phyloP scores from a whole-genome alignment of 2,113 vertebrate genomes.

The Dryoscopus gambensis region DNA sequence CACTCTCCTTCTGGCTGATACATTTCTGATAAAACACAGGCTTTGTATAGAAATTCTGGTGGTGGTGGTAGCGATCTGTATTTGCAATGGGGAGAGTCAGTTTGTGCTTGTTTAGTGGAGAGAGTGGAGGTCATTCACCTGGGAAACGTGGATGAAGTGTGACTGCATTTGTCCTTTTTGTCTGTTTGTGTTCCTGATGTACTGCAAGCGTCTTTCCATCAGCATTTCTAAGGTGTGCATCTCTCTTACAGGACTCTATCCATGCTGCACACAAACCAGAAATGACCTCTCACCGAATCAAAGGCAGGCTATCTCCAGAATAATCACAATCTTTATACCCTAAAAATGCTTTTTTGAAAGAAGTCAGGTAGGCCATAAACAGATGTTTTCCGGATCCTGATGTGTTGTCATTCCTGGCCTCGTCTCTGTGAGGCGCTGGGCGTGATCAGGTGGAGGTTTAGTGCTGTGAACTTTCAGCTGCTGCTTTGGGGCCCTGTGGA shows the following conservation, averaged over 20 bases:
- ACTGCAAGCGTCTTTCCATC: not conserved
- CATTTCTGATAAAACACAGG: not conserved
- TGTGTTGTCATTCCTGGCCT: not conserved
- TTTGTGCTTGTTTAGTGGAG: not conserved
- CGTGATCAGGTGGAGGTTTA: not conserved
- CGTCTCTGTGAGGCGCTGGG: not conserved
- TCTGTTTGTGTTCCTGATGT: not conserved
- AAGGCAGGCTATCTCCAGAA: not conserved
- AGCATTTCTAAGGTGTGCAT: not conserved
- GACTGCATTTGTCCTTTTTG: not conserved
- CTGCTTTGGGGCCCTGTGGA: not conserved
- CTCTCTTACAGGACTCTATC: not conserved
- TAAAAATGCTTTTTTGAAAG: not conserved
- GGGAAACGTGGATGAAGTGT: not conserved
- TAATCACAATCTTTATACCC: not conserved
- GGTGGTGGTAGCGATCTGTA: accelerated
- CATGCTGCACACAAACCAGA: not conserved
- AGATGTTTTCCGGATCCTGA: not conserved
- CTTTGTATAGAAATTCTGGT: not conserved
- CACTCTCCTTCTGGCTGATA: not conserved
- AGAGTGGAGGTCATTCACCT: not conserved
- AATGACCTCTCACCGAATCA: not conserved
- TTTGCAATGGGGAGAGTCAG: not conserved
- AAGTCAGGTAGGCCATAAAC: not conserved
- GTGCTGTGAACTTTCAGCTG: not conserved